Evolutionary conservation across 2,888 invertebrate species (phyloP).

Genomic region (Cephus nigrinus): DNA sequence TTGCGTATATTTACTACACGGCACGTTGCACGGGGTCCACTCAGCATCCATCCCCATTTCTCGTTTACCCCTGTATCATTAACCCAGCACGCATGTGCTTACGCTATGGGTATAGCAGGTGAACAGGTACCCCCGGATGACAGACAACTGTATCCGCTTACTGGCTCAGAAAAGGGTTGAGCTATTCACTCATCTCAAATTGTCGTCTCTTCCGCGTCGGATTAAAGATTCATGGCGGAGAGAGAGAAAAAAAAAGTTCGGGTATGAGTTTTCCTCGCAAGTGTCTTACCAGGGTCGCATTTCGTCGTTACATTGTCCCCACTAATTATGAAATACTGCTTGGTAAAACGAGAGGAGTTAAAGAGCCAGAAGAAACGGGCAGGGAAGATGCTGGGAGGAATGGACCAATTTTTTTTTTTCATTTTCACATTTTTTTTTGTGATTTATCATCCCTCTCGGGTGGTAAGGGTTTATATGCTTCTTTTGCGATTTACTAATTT

Average conservation of each 20-base stretch:
- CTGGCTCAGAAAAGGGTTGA: conserved; percentile 25
- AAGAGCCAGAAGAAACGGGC: background rate
- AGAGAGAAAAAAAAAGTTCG: conserved; percentile 44
- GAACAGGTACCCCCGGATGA: conserved; percentile 50
- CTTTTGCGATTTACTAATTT: no score
- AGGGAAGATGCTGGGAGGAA: background rate
- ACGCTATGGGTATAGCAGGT: conserved; percentile 37
- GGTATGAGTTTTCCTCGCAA: conserved; percentile 6
- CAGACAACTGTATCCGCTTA: conserved; percentile 56
- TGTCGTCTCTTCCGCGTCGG: conserved; percentile 31
- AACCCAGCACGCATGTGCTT: conserved; percentile 6
- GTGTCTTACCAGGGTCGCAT: conserved; percentile 17
- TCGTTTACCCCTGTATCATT: conserved; percentile 1
- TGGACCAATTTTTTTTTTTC: background rate
- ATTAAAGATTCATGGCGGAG: conserved; percentile 54
- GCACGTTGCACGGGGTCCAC: conserved; percentile 7
- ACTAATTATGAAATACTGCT: conserved; percentile 42
- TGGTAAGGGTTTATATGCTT: no score
- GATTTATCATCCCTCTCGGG: background rate
- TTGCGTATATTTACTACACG: no score
- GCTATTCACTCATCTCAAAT: conserved; percentile 20
- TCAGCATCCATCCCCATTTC: conserved; percentile 7
- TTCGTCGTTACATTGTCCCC: conserved; percentile 33
- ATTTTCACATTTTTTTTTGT: background rate
- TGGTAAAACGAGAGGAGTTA: conserved; percentile 18